phyloP scores from a whole-genome alignment of 2,888 invertebrate species.

The Drosophila formosana region DNA sequence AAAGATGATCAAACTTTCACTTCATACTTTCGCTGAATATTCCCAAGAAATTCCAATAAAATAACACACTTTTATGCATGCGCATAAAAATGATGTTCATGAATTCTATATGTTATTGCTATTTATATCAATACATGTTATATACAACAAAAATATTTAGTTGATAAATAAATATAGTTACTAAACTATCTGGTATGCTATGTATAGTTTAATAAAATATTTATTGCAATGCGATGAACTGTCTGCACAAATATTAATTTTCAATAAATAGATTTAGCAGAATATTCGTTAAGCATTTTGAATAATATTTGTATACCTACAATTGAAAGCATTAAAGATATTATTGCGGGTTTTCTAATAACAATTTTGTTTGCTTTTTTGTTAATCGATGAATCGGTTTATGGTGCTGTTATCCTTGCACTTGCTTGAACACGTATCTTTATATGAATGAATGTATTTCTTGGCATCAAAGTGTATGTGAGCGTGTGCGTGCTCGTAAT shows the following conservation, averaged over 20 bases:
- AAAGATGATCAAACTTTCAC: neutral
- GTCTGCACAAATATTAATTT: too few species aligned
- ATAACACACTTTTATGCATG: neutral
- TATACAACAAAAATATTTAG: too few species aligned
- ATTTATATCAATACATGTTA: too few species aligned
- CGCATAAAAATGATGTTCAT: neutral
- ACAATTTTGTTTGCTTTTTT: neutral
- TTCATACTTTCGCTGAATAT: neutral
- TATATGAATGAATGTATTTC: conserved; percentile 3
- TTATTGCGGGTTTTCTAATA: neutral
- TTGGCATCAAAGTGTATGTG: conserved; percentile 3
- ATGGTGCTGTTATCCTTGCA: conserved; percentile 44
- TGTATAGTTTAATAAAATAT: too few species aligned
- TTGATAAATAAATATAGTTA: too few species aligned
- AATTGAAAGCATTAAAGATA: too few species aligned
- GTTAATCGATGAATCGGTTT: conserved; percentile 39
- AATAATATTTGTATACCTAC: too few species aligned
- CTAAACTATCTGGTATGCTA: too few species aligned
- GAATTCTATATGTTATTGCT: neutral
- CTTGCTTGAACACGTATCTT: conserved; percentile 19
- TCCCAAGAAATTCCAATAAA: neutral
- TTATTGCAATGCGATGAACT: too few species aligned
- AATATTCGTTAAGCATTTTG: too few species aligned
- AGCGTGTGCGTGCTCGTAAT: conserved; percentile 57
- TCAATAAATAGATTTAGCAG: too few species aligned